These are phyloP conservation scores for Smithornis capensis DNA, from an alignment of 2,113 vertebrate genomes.

Conservation along the genomic window DNA sequence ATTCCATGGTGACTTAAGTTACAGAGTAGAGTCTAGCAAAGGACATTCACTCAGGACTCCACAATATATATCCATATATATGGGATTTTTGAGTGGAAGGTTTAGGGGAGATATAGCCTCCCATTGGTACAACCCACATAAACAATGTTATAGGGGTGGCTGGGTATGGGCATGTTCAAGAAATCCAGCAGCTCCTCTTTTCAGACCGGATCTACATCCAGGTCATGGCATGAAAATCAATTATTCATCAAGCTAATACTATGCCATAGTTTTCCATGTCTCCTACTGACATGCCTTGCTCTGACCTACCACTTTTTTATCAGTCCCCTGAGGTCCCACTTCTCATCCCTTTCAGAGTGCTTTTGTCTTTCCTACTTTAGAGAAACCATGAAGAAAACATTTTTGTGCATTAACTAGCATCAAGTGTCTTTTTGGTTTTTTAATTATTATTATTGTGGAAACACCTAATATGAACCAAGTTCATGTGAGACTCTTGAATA, in stretches of 20 bases:
- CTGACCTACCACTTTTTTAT: neutral
- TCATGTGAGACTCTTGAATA: slow-evolving; percentile 20
- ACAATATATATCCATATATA: neutral
- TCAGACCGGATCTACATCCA: neutral
- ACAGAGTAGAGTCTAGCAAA: neutral
- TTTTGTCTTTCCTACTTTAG: neutral
- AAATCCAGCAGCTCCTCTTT: neutral
- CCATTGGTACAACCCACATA: neutral
- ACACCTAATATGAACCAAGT: neutral
- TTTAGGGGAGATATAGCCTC: neutral
- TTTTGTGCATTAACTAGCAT: neutral
- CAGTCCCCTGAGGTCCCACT: neutral
- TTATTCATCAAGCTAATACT: neutral
- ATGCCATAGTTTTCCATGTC: neutral
- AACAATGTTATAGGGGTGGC: neutral
- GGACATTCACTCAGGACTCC: neutral
- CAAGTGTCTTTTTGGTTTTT: neutral
- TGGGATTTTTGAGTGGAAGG: neutral
- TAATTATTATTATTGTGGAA: slow-evolving; percentile 36
- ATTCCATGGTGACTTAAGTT: slow-evolving; percentile 41
- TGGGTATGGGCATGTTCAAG: neutral
- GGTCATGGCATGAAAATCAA: neutral
- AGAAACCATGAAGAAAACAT: neutral
- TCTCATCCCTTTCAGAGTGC: neutral
- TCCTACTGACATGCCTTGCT: neutral